Conservation (phyloP, 2,797 vertebrate genomes). For the Mycteria americana region DNA sequence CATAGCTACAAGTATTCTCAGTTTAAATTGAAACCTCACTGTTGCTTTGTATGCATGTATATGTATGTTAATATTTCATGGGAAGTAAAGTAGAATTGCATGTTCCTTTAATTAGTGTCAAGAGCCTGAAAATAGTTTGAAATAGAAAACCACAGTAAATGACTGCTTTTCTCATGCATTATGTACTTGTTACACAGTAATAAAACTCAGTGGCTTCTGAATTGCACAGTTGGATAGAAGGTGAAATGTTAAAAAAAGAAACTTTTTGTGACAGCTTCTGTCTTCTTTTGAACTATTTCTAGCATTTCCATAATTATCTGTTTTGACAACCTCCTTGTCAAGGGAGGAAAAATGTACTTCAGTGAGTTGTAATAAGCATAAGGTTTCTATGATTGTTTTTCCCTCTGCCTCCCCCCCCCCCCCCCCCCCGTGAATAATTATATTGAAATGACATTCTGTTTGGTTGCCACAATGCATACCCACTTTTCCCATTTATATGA, state of each 20-base stretch:
- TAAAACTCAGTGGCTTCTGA: constrained; percentile 52
- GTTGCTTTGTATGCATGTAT: background rate
- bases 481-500: constrained; percentile 5
- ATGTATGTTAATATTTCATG: background rate
- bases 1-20: background rate
- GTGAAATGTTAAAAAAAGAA: constrained; percentile 56
- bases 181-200: constrained; percentile 25
- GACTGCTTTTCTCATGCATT: constrained; percentile 31
- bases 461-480: constrained; percentile 7
- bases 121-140: constrained; percentile 18
- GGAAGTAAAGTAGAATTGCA: background rate
- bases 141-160: constrained; percentile 10
- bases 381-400: constrained; percentile 49
- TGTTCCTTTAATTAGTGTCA: constrained; percentile 32
- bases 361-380: constrained; percentile 41
- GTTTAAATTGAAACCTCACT: background rate
- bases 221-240: constrained; percentile 41
- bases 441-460: constrained; percentile 16
- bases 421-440: background rate
- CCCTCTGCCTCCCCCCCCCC: background rate
- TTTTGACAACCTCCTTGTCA: constrained; percentile 66
- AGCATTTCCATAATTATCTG: constrained; percentile 61
- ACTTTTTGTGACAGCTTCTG: constrained; percentile 33
- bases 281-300: constrained; percentile 61
- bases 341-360: constrained; percentile 32